Percentiles rank a stretch among this genome's conserved stretches.
Conservation (phyloP, 2,113 vertebrate genomes). For the Turdus rufiventris region DNA sequence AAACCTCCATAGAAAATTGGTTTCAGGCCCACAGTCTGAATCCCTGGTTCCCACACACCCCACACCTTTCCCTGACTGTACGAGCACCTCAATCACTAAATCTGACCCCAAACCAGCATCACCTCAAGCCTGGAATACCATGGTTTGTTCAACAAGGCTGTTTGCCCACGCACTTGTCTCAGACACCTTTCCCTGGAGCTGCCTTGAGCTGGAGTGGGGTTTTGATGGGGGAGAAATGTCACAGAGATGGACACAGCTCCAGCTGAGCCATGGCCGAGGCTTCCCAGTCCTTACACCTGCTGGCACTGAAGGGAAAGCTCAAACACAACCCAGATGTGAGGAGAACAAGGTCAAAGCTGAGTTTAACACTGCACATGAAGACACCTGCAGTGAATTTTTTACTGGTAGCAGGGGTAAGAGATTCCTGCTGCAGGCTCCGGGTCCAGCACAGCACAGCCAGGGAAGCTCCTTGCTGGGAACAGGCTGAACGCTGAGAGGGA, state of each 20-base stretch:
- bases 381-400: conserved; percentile 25
- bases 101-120: not conserved
- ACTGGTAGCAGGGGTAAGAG: not conserved
- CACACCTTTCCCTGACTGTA: not conserved
- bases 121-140: not conserved
- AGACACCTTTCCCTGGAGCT: not conserved
- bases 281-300: not conserved
- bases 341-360: not conserved
- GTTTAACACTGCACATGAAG: not conserved
- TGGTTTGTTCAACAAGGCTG: fast-evolving
- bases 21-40: not conserved
- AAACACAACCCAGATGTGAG: conserved; percentile 35
- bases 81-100: not conserved
- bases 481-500: not conserved
- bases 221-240: fast-evolving
- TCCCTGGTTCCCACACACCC: not conserved
- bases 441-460: not conserved
- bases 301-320: not conserved
- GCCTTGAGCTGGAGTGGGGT: not conserved
- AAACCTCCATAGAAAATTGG: not conserved
- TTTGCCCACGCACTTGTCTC: fast-evolving
- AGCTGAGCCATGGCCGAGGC: fast-evolving
- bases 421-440: not conserved
- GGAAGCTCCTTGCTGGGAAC: not conserved
- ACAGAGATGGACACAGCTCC: fast-evolving